phyloP scores from a whole-genome alignment of 2,888 invertebrate genomes.

The Napeogenes sylphis region DNA sequence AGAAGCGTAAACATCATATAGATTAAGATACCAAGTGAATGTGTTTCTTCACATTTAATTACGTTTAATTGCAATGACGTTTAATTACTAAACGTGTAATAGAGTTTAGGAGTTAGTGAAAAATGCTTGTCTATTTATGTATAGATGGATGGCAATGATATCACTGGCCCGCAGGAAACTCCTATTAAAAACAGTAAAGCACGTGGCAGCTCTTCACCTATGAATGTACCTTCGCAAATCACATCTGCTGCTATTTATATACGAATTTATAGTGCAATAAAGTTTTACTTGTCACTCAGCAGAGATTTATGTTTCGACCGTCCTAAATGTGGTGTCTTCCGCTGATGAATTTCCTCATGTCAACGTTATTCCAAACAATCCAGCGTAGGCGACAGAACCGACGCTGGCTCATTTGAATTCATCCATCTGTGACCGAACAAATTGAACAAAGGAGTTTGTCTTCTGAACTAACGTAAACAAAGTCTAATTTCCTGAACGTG shows the following conservation, averaged over 20 bases:
- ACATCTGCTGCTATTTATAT: constrained; percentile 60
- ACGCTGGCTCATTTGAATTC: constrained; percentile 56
- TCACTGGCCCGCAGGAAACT: too few relatives aligned
- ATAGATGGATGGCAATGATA: too few relatives aligned
- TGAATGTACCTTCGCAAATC: constrained; percentile 59
- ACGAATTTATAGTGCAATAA: constrained; percentile 73
- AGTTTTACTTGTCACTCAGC: constrained; percentile 74
- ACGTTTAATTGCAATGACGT: neutral
- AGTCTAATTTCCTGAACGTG: constrained; percentile 70
- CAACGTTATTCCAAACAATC: constrained; percentile 63
- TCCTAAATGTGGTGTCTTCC: constrained; percentile 74
- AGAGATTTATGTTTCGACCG: constrained; percentile 67
- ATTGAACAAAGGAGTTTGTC: constrained; percentile 67
- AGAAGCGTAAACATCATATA: constrained; percentile 49
- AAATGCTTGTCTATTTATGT: too few relatives aligned
- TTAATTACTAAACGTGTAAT: too few relatives aligned
- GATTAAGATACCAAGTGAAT: constrained; percentile 45
- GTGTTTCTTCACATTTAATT: constrained; percentile 10
- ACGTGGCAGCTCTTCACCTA: constrained; percentile 63
- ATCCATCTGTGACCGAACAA: constrained; percentile 58
- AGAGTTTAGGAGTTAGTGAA: too few relatives aligned
- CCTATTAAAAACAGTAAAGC: constrained; percentile 40
- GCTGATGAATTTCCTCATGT: constrained; percentile 72
- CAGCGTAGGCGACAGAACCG: constrained; percentile 58
- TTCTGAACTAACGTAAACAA: constrained; percentile 67